Conservation (phyloP, 2,113 vertebrate species). For the Nematolebias whitei region DNA sequence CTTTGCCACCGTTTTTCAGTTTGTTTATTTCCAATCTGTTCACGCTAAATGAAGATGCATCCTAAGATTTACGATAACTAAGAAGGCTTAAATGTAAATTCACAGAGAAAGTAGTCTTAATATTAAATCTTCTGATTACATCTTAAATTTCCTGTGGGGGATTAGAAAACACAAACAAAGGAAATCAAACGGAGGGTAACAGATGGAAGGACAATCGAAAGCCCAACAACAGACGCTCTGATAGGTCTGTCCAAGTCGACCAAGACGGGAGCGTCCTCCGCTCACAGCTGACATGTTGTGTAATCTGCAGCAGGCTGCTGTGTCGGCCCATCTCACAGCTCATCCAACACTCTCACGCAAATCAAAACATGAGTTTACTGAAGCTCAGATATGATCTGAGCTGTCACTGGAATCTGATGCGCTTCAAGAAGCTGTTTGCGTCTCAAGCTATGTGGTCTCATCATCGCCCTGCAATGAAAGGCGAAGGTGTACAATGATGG, state of each 20-base stretch:
- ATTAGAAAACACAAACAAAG: background rate
- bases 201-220: constrained; percentile 5
- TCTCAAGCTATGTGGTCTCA: constrained; percentile 19
- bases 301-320: constrained; percentile 34
- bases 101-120: background rate
- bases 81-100: background rate
- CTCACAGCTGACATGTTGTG: constrained; percentile 24
- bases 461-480: no score
- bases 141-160: constrained; percentile 1
- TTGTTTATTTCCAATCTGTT: background rate
- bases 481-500: no score
- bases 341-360: constrained; percentile 7
- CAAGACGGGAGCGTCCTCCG: constrained; percentile 25
- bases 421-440: constrained; percentile 38
- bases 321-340: constrained; percentile 1
- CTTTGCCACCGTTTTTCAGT: background rate
- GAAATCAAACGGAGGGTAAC: background rate
- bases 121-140: background rate
- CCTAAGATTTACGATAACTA: background rate
- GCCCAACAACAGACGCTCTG: constrained; percentile 18
- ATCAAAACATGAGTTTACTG: constrained; percentile 18
- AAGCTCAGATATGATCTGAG: constrained; percentile 25
- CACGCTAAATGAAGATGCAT: background rate
- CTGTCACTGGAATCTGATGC: constrained; percentile 49
- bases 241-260: constrained; percentile 30